Evolutionary conservation across 2,797 vertebrate genomes (phyloP).

Genomic region (Huso huso): DNA sequence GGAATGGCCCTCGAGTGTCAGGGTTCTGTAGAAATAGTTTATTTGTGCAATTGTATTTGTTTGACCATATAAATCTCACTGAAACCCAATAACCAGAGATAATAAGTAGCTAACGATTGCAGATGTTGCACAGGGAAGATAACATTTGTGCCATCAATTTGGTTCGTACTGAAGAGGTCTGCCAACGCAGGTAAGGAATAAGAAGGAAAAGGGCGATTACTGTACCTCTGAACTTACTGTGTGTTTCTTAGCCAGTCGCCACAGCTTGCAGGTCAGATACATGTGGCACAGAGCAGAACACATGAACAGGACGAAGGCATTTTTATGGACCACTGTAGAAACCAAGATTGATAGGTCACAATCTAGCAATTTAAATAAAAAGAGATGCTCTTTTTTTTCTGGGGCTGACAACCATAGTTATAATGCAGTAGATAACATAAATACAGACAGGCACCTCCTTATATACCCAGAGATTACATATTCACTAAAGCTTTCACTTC

Average conservation of each 20-base stretch:
- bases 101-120: background rate
- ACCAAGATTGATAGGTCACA: slow-evolving; percentile 27
- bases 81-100: background rate
- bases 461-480: no score
- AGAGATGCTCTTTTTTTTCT: background rate
- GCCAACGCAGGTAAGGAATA: background rate
- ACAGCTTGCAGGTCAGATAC: slow-evolving; percentile 77
- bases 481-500: no score
- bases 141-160: background rate
- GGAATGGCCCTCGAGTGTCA: background rate
- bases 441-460: background rate
- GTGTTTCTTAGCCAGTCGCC: slow-evolving; percentile 69
- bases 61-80: background rate
- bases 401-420: no score
- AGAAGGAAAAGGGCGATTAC: slow-evolving; percentile 17
- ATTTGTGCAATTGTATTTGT: background rate
- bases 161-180: background rate
- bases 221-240: slow-evolving; percentile 74
- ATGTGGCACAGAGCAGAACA: slow-evolving; percentile 75
- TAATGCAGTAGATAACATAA: background rate
- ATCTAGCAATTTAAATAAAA: background rate
- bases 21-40: background rate
- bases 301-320: slow-evolving; percentile 77
- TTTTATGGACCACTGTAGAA: slow-evolving; percentile 70
- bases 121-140: background rate